Evolutionary conservation across 2,797 vertebrate species (phyloP).

Genomic region (Lates japonicus): DNA sequence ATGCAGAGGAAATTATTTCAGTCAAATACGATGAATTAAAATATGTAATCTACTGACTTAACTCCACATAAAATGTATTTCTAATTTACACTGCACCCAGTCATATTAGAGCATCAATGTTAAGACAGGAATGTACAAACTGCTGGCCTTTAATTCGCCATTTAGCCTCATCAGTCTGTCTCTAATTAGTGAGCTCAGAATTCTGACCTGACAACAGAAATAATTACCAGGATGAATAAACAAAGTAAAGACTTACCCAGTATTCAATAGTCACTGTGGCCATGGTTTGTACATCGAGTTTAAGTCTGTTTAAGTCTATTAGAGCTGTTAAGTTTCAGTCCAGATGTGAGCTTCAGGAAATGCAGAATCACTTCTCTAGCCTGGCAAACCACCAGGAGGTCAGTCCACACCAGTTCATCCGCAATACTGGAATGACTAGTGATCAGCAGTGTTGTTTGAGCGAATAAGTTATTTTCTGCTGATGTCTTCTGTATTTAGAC

Average conservation of each 20-base stretch:
- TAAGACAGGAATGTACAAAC: background rate
- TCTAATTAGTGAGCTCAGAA: background rate
- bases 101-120: background rate
- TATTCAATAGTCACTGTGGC: conserved; percentile 57
- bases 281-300: conserved; percentile 41
- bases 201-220: fast-evolving
- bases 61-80: background rate
- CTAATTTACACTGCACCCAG: background rate
- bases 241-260: conserved; percentile 65
- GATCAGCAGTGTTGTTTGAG: background rate
- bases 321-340: background rate
- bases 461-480: too few species aligned
- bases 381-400: conserved; percentile 45
- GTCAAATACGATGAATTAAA: background rate
- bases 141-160: background rate
- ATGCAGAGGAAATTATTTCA: background rate
- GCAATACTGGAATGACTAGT: background rate
- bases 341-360: conserved; percentile 4
- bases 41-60: background rate
- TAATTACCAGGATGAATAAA: background rate
- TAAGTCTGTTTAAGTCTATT: background rate
- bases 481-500: background rate
- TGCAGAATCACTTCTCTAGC: background rate
- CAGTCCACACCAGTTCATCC: background rate
- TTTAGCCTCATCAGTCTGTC: background rate